Base-by-base conservation (phyloP, 2,113 vertebrate genomes). In the Elachura formosa region DNA sequence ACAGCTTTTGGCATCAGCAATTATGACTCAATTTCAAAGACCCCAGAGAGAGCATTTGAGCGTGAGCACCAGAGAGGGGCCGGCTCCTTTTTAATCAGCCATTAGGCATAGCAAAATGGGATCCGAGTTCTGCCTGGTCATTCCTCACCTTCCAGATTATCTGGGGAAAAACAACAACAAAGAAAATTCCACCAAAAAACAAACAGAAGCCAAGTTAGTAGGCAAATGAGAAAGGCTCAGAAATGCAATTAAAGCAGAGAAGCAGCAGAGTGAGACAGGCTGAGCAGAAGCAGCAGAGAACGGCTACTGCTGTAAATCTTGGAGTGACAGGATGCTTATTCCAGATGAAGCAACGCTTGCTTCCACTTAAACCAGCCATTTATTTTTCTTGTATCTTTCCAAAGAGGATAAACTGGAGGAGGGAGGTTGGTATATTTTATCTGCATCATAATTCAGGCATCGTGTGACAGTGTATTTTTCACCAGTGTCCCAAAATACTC, bases 1-100 rank as follows among this genome's bases (percentile, higher is more conserved):
- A 95, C 93, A 96, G 87, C 83, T 89, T 86, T 69, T 94, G 94
- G 93, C 87, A 91, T 8, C 63, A 23, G 66, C 91, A 89, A 79
- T 95, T 91, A 91, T 66, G 78, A 82, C 91, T 96, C 94, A 89
- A 87, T 91, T 94, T 83, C 77, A 66, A 73, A 73, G 81, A 69
- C 24, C 58, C 36, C 0, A 73, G 86, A 94, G 89, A 55, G 29
- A 33, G 56, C 82, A 69, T 83, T 58, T 86, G 85, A 0, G 12
- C 3, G 3, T 83, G 82, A 93, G 48, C 75, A 51, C 43, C 41
- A 59, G 63, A 74, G 38, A 90, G 36, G 73, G 78, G 63, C 79
- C 92, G 90, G 88, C 59, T 90, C 72, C 3, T n/a, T 54, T 80
- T 80, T 66, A 84, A 77, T 92, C 92, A 90, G 63, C 80, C 77